Evolutionary conservation across 2,797 vertebrate species (phyloP), one percentile per base, ranked within the genome.

Genomic region (Scomberomorus guttatus): DNA sequence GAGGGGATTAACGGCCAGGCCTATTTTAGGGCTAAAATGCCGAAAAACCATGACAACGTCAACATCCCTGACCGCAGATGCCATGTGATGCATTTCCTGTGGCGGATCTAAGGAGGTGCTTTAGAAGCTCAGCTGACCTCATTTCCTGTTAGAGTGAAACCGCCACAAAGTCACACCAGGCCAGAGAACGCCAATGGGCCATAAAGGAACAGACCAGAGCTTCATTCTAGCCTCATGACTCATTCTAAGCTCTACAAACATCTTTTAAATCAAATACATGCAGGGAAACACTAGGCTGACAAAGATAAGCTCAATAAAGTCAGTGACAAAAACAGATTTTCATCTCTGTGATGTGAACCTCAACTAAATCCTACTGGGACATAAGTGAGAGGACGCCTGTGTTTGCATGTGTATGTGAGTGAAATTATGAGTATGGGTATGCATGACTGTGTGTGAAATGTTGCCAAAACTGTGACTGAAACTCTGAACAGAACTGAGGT

Each of bases 31-130:
- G 77, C 65, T 85, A 75, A 91, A 93, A 93, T 87, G 87, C 84
- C 82, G 81, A 75, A 94, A 93, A 93, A 92, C 83, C 90, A 90
- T 90, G 86, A 92, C 92, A 83, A 91, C 86, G 59, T 91, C 90
- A 89, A 90, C 90, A 90, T 90, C 82, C 80, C 76, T 73, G 89
- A 92, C 89, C 92, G 80, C 88, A 83, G 85, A 84, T 90, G 89
- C 90, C 90, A 92, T 83, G 84, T 91, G 92, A 91, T 92, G 90
- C 79, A 75, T 89, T 94, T 92, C 93, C 92, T 90, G 89, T 77
- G 85, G 87, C 56, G 6, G 73, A 87, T 86, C 85, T 80, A 71
- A 87, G 83, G 89, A 79, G 84, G 79, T 65, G 77, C 83, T 89
- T 84, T 78, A 76, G 82, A 85, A 85, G 82, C 87, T 81, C 67